A percentile compares a stretch with the other conserved stretches of the same genome.
Conservation (phyloP, 2,888 invertebrate species). For the Limnephilus lunatus region DNA sequence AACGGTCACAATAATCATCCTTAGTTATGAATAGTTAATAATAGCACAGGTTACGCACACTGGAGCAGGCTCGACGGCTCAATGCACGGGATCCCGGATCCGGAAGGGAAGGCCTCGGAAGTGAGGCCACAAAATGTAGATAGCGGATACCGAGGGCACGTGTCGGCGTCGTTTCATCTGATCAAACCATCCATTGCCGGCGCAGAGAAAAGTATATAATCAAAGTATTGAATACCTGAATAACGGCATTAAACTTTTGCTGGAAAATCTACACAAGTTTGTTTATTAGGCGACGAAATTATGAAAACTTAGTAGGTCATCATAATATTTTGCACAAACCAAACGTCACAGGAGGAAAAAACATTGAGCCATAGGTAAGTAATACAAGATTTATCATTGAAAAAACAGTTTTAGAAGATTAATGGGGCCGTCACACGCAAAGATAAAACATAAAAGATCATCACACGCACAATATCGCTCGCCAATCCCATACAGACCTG, state of each 20-base stretch:
- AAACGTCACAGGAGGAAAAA: not conserved
- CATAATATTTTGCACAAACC: not conserved
- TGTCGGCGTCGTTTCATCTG: not conserved
- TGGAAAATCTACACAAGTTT: not conserved
- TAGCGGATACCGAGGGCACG: not conserved
- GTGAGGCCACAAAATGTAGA: not conserved
- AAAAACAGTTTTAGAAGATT: not conserved
- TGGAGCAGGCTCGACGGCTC: not conserved
- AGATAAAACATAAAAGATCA: too few relatives aligned
- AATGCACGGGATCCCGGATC: not conserved
- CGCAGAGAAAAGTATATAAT: not conserved
- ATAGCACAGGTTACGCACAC: not conserved
- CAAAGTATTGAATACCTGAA: not conserved
- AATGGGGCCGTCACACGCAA: too few relatives aligned
- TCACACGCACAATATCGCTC: too few relatives aligned
- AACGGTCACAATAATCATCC: not conserved
- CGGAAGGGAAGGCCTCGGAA: not conserved
- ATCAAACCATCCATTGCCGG: not conserved
- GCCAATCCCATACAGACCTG: too few relatives aligned
- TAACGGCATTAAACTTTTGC: not conserved
- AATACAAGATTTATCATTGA: not conserved
- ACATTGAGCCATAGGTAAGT: not conserved
- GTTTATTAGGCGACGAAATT: not conserved
- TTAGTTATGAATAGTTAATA: not conserved
- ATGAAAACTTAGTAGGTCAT: not conserved